A percentile compares a stretch with the other conserved stretches of the same genome.
phyloP scores from a whole-genome alignment of 35 echinoderm and acorn worm genomes.

The Chiridota heheva region DNA sequence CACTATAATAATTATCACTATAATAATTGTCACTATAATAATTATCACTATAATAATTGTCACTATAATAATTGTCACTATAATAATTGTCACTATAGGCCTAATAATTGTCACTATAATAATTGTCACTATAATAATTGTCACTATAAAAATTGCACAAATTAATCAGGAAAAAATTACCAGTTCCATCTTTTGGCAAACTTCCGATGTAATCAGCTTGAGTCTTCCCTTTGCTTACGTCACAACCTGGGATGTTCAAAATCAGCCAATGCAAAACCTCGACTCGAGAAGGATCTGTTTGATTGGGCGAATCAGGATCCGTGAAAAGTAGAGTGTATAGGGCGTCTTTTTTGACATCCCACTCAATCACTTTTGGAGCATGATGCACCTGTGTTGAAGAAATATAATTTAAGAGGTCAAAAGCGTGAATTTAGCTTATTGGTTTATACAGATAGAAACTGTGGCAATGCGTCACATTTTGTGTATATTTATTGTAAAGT shows the following conservation, averaged over 20 bases:
- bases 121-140: too few relatives aligned
- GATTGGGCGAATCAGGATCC: constrained; percentile 63
- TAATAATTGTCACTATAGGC: too few relatives aligned
- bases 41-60: too few relatives aligned
- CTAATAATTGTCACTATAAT: too few relatives aligned
- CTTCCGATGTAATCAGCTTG: constrained; percentile 59
- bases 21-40: too few relatives aligned
- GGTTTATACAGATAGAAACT: too few relatives aligned
- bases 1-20: too few relatives aligned
- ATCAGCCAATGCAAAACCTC: constrained; percentile 88
- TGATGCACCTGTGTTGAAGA: constrained; percentile 51
- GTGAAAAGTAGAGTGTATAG: constrained; percentile 62
- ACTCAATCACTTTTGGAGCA: constrained; percentile 33
- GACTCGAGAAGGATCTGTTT: constrained; percentile 36
- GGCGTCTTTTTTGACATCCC: constrained; percentile 33
- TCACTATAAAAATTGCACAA: neutral
- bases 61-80: too few relatives aligned
- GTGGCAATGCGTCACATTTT: too few relatives aligned
- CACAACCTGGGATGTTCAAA: constrained; percentile 73
- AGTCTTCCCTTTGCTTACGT: constrained; percentile 61
- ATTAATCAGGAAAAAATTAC: constrained; percentile 12
- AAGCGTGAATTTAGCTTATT: too few relatives aligned
- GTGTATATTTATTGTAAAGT: too few relatives aligned
- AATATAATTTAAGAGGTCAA: too few relatives aligned
- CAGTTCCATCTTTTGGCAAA: constrained; percentile 56